A percentile compares a stretch with the other conserved stretches of the same genome.
These are phyloP conservation scores for Lycodopsis pacificus DNA, from an alignment of 2,797 vertebrate genomes.

Conservation along the genomic window DNA sequence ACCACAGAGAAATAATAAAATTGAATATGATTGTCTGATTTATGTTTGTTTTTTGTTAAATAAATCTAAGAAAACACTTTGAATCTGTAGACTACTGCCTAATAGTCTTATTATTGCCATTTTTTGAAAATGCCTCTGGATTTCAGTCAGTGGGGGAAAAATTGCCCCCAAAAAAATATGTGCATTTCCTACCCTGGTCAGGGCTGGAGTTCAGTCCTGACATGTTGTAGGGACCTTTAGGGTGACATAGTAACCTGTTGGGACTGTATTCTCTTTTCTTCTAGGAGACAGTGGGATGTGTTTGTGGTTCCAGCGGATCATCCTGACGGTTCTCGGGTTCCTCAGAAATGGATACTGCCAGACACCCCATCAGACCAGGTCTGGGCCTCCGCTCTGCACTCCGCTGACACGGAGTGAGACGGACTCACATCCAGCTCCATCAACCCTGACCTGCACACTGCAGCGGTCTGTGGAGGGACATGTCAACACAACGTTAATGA, in stretches of 20 bases:
- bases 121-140: too few relatives aligned
- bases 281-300: conserved; percentile 93
- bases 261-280: neutral
- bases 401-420: conserved; percentile 22
- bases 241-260: neutral
- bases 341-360: conserved; percentile 92
- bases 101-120: too few relatives aligned
- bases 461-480: neutral
- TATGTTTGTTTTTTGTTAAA: too few relatives aligned
- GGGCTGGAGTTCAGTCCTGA: neutral
- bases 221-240: neutral
- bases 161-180: too few relatives aligned
- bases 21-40: too few relatives aligned
- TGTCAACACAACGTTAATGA: neutral
- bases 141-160: too few relatives aligned
- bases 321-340: conserved; percentile 87
- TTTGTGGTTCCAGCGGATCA: conserved; percentile 90
- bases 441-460: neutral
- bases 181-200: too few relatives aligned
- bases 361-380: conserved; percentile 85
- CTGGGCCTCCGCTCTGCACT: conserved; percentile 89
- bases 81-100: too few relatives aligned
- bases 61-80: too few relatives aligned
- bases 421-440: neutral
- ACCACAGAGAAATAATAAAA: too few relatives aligned